These are phyloP conservation scores for Gastrophryne carolinensis DNA, from an alignment of 2,797 vertebrate genomes.

Conservation along the genomic window DNA sequence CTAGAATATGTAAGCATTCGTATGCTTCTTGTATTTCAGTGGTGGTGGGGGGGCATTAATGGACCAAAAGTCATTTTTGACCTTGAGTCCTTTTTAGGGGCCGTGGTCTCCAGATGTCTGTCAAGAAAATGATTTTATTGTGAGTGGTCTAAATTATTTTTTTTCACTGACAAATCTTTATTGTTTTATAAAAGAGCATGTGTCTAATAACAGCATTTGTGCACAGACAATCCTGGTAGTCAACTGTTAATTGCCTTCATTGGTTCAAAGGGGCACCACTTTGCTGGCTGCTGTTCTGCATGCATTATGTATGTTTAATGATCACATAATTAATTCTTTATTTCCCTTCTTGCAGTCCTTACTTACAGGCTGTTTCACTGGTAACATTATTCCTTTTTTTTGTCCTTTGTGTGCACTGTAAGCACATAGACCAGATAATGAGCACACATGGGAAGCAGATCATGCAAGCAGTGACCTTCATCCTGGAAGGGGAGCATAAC, in stretches of 20 bases:
- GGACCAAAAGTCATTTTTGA: too few species aligned
- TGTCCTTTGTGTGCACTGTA: conserved; percentile 62
- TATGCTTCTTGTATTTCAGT: too few species aligned
- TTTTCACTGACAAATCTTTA: too few species aligned
- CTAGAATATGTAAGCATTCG: too few species aligned
- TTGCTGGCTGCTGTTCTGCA: neutral
- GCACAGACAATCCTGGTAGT: too few species aligned
- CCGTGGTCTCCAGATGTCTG: too few species aligned
- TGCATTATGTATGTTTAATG: neutral
- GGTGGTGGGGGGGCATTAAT: too few species aligned
- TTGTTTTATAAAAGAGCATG: too few species aligned
- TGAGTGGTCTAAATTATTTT: too few species aligned
- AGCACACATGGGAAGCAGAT: conserved; percentile 98
- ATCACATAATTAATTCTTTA: neutral
- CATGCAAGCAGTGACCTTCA: conserved; percentile 97
- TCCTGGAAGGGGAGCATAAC: conserved; percentile 94
- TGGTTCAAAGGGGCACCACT: neutral
- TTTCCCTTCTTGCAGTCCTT: neutral
- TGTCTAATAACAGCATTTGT: too few species aligned
- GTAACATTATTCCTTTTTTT: neutral
- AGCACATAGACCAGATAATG: conserved; percentile 99
- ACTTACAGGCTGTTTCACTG: neutral
- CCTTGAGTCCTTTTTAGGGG: too few species aligned
- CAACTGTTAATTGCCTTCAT: neutral
- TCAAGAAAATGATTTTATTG: too few species aligned